Evolutionary conservation across 2,888 invertebrate genomes (phyloP), one percentile per base, ranked within the genome.

Genomic region (Lathronympha strigana): DNA sequence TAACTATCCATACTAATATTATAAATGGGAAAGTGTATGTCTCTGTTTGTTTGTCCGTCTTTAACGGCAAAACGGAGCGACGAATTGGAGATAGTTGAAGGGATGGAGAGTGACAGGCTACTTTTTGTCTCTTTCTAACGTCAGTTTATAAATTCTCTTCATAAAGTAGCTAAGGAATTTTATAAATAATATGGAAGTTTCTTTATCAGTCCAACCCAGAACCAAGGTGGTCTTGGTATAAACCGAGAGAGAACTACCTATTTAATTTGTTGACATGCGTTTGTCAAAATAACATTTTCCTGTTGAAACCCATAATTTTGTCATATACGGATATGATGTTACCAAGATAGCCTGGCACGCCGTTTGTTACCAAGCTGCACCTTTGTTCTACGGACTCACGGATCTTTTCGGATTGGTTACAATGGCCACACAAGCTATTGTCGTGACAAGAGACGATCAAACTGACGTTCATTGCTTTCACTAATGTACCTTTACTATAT

Each of bases 251-350:
- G 6, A 54, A 45, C 21, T 49, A 54, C 36, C 21, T 49, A 50
- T 43, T 25, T 55, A 21, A 33, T 43, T 31, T 49, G 31, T 23
- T 53, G 53, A 19, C 38, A 71, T 76, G 77, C 71, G 72, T 76
- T 78, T 78, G 73, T 72, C 68, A 71, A 80, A 84, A 81, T 79
- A 79, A 74, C 76, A 78, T 82, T 84, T 84, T 82, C 82, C 82
- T 82, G 83, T 71, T 70, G 58, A 67, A 75, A 76, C 74, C 81
- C 83, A 82, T 86, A 84, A 87, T 87, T 87, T 86, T 76, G 76
- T 79, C 75, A 75, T 77, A 31, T 36, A 61, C 53, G 21, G 38
- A 60, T 36, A 45, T 49, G 23, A 9, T 11, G 6, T 11, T 2
- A 45, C 58, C 64, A 45, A 6, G 31, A 19, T 15, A 31, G 33